Base-by-base conservation (phyloP, 2,113 vertebrate genomes). In the Anser cygnoides region DNA sequence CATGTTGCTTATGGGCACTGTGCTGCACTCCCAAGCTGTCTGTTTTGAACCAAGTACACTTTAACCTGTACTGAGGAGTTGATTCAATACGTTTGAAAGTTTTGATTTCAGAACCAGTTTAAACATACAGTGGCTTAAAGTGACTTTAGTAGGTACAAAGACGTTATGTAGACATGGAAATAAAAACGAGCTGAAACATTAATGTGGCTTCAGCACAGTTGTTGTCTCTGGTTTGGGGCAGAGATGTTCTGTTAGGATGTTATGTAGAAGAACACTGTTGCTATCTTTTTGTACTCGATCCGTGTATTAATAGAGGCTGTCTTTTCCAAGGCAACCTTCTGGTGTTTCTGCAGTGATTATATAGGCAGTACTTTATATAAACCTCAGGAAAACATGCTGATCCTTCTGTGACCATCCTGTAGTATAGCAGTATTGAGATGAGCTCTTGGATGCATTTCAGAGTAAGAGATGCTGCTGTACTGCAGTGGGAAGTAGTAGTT, bases 401-500 rank as follows among this genome's bases (percentile, higher is more conserved):
- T 63, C 62, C 3, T 78, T 79, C 33, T 79, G 15, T 54, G 15
- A 67, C 33, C 2, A 6, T 17, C 17, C 78, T 82, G 20, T 44
- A 29, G 11, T 9, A 28, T 55, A 25, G 29, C 6, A 25, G 3
- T 72, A 10, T 54, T 70, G 35, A 65, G 66, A 65, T 29, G 9
- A 68, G 52, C 35, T 70, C 7, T 3, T 1, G 3, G 37, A 13
- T 83, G 6, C 23, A 29, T 11, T 20, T 85, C 20, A 55, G 72
- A 86, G 6, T 50, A 43, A 74, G 18, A 62, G 3, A 23, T 61
- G 5, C 8, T 57, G 3, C 9, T 3, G 2, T 57, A 22, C 3
- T 52, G 14, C 39, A 50, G 10, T 22, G 13, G 8, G 5, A 33
- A 44, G 77, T 17, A 9, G 0, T 57, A 0, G 72, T 73, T 88